Evolutionary conservation across 2,113 vertebrate species (phyloP).

Genomic region (Pleuronectes platessa): DNA sequence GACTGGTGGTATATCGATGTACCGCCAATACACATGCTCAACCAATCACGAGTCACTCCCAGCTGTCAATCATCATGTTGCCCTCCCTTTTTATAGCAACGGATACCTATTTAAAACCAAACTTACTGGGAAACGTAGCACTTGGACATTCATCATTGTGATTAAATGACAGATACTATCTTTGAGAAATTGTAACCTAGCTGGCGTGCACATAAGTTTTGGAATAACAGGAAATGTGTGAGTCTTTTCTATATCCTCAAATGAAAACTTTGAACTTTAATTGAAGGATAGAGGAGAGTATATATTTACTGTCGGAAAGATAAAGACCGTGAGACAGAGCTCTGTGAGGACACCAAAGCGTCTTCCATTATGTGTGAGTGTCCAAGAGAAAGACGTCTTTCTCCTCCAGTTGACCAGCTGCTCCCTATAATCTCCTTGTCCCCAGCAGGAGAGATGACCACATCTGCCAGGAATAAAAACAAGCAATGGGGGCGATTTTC

Average conservation of each 20-base stretch:
- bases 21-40: no score
- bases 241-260: conserved; percentile 7
- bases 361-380: conserved; percentile 13
- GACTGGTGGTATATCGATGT: not conserved
- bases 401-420: conserved; percentile 40
- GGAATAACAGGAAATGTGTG: not conserved
- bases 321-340: conserved; percentile 29
- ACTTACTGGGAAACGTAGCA: not conserved
- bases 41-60: not conserved
- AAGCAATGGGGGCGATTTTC: conserved; percentile 53
- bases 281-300: conserved; percentile 25
- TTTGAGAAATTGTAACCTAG: not conserved
- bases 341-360: conserved; percentile 11
- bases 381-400: conserved; percentile 32
- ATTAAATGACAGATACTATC: not conserved
- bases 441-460: conserved; percentile 28
- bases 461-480: conserved; percentile 66
- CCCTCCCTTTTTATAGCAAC: not conserved
- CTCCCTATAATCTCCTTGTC: conserved; percentile 23
- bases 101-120: not conserved
- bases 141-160: not conserved
- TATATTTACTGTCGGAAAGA: conserved; percentile 29
- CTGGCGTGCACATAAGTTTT: not conserved
- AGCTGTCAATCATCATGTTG: not conserved
- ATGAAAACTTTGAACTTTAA: conserved; percentile 18